Base-by-base conservation (phyloP, 2,113 vertebrate species). In the Sciurus niger region DNA sequence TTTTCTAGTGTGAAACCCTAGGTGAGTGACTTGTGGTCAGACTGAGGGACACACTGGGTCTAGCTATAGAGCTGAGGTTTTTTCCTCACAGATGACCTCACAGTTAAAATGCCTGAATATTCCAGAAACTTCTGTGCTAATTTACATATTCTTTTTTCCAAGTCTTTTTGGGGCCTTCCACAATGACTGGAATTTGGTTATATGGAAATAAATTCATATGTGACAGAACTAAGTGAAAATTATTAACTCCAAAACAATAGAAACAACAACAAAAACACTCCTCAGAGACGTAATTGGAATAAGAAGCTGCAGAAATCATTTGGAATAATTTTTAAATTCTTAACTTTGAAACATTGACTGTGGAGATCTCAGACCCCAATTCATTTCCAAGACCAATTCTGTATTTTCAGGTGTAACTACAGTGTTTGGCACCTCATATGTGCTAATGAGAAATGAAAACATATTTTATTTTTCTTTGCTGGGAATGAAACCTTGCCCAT, bases 151-250 rank as follows among this genome's bases (percentile, higher is more conserved):
- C 3, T 63, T 37, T 78, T 79, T 48, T 96, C 68, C 17, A 20
- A 6, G 43, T 4, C 48, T 43, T 87, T 58, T 73, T 93, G 82
- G 46, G 67, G 1, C 8, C 37, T 82, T 7, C 32, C 37, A 40
- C 40, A 40, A 40, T 40, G 40, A 40, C 40, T 40, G 40, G 40
- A 40, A 40, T 40, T 40, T 40, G 11, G 60, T 46, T 51, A 73
- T 0, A 30, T 30, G 17, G 37, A 72, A 12, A 16, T 20, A 87
- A 1, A 63, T 78, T 13, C 43, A 84, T 22, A 14, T 83, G 17
- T 85, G 43, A 43, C 17, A 76, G 72, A 95, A 25, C 53, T 84
- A n/a, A 78, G 63, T 53, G 68, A 90, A 91, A 51, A 55, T 55
- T 4, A 84, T 34, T 43, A 37, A 93, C 87, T 78, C 9, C 9